Conservation (phyloP, 2,797 vertebrate species). For the Falco rusticolus region DNA sequence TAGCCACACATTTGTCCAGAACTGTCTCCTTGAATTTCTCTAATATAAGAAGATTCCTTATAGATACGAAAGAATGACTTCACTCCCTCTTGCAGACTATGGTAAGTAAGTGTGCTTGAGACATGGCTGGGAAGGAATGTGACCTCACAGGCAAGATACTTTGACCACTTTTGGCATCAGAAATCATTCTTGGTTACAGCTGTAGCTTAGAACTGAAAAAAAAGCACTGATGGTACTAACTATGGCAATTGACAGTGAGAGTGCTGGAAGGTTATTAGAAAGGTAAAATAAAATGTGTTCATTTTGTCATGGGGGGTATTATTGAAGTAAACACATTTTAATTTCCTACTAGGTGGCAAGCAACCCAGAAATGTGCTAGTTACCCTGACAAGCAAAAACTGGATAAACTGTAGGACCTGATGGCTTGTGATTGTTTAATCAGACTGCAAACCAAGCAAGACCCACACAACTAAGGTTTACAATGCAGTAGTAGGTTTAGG, state of each 20-base stretch:
- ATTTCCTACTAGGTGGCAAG: neutral
- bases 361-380: neutral
- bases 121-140: neutral
- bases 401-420: neutral
- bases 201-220: neutral
- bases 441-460: neutral
- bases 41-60: neutral
- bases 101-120: neutral
- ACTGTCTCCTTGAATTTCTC: neutral
- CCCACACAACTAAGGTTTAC: neutral
- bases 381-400: neutral
- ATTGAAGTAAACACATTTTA: neutral
- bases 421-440: neutral
- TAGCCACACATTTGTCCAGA: neutral
- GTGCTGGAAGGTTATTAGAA: neutral
- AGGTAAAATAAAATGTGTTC: neutral
- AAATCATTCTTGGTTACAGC: neutral
- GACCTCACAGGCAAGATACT: neutral
- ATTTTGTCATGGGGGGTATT: neutral
- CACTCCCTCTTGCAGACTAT: neutral
- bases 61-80: neutral
- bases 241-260: neutral
- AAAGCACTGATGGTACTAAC: neutral
- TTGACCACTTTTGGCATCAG: neutral
- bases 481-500: neutral